Evolutionary conservation across 2,797 vertebrate genomes (phyloP).

Genomic region (Momotus momota): DNA sequence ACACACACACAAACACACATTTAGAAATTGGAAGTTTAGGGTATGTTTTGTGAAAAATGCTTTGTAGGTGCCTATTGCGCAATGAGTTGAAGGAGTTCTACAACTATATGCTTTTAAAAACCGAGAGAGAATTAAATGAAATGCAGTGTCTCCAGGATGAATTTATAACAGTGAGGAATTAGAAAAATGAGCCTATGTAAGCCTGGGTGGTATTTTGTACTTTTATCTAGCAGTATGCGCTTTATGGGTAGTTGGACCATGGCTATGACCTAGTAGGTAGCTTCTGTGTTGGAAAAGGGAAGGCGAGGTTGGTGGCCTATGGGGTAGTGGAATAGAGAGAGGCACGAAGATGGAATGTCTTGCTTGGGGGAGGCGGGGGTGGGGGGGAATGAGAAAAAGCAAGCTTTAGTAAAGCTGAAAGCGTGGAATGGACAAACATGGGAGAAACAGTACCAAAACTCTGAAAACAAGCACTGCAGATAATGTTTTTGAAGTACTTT

Average conservation of each 20-base stretch:
- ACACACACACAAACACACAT: not conserved
- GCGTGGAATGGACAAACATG: not conserved
- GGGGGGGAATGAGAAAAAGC: not conserved
- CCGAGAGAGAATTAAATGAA: not conserved
- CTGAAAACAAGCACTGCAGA: not conserved
- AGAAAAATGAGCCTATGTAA: not conserved
- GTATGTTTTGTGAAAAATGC: not conserved
- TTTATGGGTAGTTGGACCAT: accelerated
- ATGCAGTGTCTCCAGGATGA: not conserved
- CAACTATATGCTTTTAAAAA: not conserved
- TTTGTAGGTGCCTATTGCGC: not conserved
- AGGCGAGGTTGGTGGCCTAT: not conserved
- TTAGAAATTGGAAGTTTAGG: not conserved
- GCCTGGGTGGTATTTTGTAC: not conserved
- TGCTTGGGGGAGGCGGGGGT: accelerated
- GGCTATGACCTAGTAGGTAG: accelerated
- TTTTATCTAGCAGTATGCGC: not conserved
- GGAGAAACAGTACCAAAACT: not conserved
- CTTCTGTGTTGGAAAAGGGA: not conserved
- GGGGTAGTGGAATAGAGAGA: not conserved
- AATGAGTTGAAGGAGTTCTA: not conserved
- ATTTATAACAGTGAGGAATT: not conserved
- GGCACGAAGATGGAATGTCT: not conserved
- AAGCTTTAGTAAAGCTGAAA: not conserved
- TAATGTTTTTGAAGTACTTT: not conserved